Percentiles rank a stretch among this genome's conserved stretches.
These are phyloP conservation scores for Cylindroiulus punctatus DNA, from an alignment of 2,888 invertebrate genomes.

Conservation along the genomic window DNA sequence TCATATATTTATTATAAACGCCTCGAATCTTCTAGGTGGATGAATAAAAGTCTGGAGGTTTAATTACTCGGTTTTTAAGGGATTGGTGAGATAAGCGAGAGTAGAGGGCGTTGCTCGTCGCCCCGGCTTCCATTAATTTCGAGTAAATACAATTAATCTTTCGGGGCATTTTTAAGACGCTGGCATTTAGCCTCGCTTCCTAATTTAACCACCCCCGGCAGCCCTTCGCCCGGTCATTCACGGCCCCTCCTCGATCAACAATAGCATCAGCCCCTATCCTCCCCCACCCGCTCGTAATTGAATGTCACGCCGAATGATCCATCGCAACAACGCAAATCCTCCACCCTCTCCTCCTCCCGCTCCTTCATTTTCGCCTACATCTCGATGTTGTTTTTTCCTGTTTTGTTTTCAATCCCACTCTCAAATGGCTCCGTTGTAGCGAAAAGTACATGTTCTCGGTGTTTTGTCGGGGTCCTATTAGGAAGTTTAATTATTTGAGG, in stretches of 20 bases:
- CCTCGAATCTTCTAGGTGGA: background rate
- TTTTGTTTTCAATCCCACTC: too few species aligned
- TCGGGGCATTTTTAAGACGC: background rate
- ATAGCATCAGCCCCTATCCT: background rate
- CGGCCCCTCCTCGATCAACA: background rate
- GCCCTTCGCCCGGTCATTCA: background rate
- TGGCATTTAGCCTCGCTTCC: too few species aligned
- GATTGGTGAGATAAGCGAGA: background rate
- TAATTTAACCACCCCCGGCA: background rate
- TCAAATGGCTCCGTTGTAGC: too few species aligned
- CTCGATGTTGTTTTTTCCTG: background rate
- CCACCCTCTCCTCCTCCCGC: background rate
- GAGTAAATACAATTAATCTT: slow-evolving; percentile 2
- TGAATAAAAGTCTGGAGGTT: background rate
- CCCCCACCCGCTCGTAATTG: background rate
- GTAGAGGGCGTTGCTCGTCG: slow-evolving; percentile 8
- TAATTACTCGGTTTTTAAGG: slow-evolving; percentile 9
- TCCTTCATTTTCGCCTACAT: background rate
- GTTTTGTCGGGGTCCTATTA: too few species aligned
- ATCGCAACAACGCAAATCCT: background rate
- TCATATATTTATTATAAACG: background rate
- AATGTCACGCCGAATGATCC: slow-evolving; percentile 10
- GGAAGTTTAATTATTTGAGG: too few species aligned
- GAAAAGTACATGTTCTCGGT: too few species aligned
- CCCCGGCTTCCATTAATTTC: background rate